These are phyloP conservation scores for Drosophila demipolita DNA, from an alignment of 2,888 invertebrate genomes.

Conservation along the genomic window DNA sequence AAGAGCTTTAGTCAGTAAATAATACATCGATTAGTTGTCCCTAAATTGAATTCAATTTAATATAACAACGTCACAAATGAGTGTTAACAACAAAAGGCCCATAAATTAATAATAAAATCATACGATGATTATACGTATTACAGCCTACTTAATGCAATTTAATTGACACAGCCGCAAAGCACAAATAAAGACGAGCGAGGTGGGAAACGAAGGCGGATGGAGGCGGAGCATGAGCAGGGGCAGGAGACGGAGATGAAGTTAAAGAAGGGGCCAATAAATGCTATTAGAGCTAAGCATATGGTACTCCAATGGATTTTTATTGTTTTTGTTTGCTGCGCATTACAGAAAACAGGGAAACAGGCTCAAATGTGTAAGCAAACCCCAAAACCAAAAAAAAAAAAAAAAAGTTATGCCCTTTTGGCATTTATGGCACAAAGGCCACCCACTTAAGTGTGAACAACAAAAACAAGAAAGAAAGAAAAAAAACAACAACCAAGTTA, in stretches of 20 bases:
- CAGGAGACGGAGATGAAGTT: neutral
- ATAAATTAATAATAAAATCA: constrained; percentile 73
- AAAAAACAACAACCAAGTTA: constrained; percentile 6
- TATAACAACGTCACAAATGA: constrained; percentile 1
- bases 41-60: constrained; percentile 27
- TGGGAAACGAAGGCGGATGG: constrained; percentile 18
- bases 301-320: constrained; percentile 72
- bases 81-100: neutral
- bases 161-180: constrained; percentile 59
- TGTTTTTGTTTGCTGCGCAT: constrained; percentile 62
- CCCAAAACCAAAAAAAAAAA: constrained; percentile 45
- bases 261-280: constrained; percentile 36
- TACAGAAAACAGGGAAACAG: constrained; percentile 26
- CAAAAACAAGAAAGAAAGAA: constrained; percentile 16
- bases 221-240: constrained; percentile 1
- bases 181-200: constrained; percentile 7
- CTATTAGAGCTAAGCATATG: constrained; percentile 70
- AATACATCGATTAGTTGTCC: constrained; percentile 10
- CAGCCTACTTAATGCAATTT: constrained; percentile 45
- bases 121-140: constrained; percentile 53
- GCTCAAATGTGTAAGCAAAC: constrained; percentile 37
- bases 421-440: constrained; percentile 60
- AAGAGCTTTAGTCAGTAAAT: neutral
- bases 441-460: constrained; percentile 77
- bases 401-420: constrained; percentile 41